phyloP scores from a whole-genome alignment of 2,797 vertebrate species.

The Emydoidea blandingii region DNA sequence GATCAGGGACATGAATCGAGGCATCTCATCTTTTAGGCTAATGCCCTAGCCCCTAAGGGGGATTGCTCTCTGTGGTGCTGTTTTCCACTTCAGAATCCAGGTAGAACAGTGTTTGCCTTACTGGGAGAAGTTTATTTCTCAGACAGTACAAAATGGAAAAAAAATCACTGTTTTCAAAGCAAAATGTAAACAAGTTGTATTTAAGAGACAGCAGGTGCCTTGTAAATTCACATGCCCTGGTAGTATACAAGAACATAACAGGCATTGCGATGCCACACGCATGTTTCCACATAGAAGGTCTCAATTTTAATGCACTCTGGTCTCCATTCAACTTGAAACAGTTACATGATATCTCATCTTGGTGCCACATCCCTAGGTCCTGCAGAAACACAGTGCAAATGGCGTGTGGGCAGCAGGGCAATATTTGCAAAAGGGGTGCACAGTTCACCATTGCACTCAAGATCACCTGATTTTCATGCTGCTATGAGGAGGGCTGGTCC shows the following conservation, averaged over 20 bases:
- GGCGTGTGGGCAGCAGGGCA: rapidly evolving
- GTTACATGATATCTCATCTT: not conserved
- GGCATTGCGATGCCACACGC: not conserved
- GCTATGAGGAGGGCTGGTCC: not conserved
- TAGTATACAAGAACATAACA: slow-evolving; percentile 28
- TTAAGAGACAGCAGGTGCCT: not conserved
- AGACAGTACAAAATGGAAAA: not conserved
- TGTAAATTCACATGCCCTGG: not conserved
- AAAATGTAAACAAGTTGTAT: not conserved
- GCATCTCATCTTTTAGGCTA: too few relatives aligned
- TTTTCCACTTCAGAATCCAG: not conserved
- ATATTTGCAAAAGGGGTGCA: not conserved
- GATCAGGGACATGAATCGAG: too few relatives aligned
- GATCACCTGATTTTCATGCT: not conserved
- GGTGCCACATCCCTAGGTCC: not conserved
- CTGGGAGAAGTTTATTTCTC: not conserved
- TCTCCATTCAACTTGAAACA: not conserved
- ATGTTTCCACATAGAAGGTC: not conserved
- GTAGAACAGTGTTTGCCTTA: not conserved
- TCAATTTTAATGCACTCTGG: not conserved
- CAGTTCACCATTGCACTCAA: not conserved
- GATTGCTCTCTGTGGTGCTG: too few relatives aligned
- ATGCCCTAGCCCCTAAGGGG: too few relatives aligned
- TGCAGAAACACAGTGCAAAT: not conserved
- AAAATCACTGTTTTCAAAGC: not conserved